These are phyloP conservation scores for Coptodon bakossiorum DNA, from an alignment of 2,113 vertebrate species.

Conservation along the genomic window DNA sequence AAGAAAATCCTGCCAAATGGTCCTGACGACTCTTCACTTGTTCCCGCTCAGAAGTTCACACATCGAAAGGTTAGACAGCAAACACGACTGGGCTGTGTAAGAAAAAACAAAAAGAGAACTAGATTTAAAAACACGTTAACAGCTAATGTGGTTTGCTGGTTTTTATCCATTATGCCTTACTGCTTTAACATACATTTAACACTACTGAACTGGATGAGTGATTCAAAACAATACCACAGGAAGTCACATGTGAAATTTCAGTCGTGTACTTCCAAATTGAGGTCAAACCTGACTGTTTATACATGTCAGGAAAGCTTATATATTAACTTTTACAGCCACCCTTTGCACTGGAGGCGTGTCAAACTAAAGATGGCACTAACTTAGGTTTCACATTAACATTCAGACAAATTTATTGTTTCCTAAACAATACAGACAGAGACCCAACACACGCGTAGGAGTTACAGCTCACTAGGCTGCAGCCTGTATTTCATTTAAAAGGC, in stretches of 20 bases:
- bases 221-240: neutral
- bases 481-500: neutral
- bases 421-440: neutral
- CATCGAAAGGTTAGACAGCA: neutral
- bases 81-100: neutral
- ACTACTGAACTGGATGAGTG: neutral
- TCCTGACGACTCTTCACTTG: neutral
- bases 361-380: neutral
- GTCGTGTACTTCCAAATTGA: neutral
- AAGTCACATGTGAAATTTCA: neutral
- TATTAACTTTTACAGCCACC: slow-evolving; percentile 48
- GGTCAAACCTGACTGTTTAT: neutral
- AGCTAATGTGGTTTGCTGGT: neutral
- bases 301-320: slow-evolving; percentile 29
- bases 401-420: neutral
- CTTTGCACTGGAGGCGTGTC: slow-evolving; percentile 34
- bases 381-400: neutral
- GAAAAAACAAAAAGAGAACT: neutral
- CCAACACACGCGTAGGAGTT: neutral
- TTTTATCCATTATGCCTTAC: neutral
- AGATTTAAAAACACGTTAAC: neutral
- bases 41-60: slow-evolving; percentile 3
- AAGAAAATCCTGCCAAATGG: neutral
- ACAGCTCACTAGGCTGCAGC: neutral
- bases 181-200: neutral